These are phyloP conservation scores for Brachyptera risi DNA, from an alignment of 2,888 invertebrate genomes.

Conservation along the genomic window DNA sequence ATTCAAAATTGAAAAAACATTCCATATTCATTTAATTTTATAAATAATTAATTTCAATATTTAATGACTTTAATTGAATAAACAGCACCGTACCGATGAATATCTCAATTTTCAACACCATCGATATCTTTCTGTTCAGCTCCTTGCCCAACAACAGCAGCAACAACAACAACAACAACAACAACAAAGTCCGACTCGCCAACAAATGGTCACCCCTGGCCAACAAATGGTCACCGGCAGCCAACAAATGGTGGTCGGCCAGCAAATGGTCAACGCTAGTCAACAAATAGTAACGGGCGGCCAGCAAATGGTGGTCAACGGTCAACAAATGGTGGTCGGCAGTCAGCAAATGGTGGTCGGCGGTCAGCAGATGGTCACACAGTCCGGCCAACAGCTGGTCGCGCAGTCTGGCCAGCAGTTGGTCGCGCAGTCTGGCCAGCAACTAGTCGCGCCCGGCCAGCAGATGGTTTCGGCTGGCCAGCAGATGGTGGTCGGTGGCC, in stretches of 20 bases:
- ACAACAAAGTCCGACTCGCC: neutral
- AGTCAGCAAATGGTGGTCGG: neutral
- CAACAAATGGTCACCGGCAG: neutral
- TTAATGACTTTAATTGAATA: no score
- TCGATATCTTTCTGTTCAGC: no score
- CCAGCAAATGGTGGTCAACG: neutral
- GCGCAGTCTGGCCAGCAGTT: neutral
- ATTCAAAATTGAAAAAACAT: no score
- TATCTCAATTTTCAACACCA: no score
- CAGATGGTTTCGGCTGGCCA: neutral
- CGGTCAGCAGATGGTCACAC: neutral
- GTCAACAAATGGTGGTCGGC: neutral
- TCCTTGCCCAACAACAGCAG: constrained; percentile 21
- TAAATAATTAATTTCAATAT: no score
- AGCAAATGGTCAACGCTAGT: neutral
- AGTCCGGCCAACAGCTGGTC: constrained; percentile 1
- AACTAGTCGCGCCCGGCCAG: neutral
- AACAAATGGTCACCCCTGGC: neutral
- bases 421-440: neutral
- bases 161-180: neutral
- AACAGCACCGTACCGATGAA: no score
- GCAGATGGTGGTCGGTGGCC: constrained; percentile 11
- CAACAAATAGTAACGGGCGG: no score
- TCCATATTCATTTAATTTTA: no score
- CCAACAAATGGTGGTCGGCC: neutral